Evolutionary conservation across 2,888 invertebrate species (phyloP).

Genomic region (Drosophila borealis): DNA sequence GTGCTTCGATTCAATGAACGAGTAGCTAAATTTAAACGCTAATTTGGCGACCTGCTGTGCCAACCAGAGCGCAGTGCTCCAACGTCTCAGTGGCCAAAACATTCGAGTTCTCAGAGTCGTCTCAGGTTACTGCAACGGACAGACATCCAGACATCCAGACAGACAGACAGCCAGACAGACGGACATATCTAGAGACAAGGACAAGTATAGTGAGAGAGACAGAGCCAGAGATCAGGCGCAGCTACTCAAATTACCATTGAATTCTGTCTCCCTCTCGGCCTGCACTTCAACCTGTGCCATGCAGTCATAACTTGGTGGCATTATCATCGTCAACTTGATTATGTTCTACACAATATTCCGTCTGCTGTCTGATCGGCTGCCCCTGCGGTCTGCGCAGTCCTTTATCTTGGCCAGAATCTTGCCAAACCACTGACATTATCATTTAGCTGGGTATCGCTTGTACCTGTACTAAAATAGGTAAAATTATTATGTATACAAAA

Average conservation of each 20-base stretch:
- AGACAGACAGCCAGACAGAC: not conserved
- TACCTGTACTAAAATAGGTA: slow-evolving; percentile 25
- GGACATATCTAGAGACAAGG: not conserved
- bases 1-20: slow-evolving; percentile 49
- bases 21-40: slow-evolving; percentile 75
- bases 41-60: slow-evolving; percentile 67
- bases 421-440: slow-evolving; percentile 51
- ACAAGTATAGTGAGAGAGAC: not conserved
- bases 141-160: not conserved
- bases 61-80: slow-evolving; percentile 29
- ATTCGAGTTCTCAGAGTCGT: slow-evolving; percentile 28
- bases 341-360: slow-evolving; percentile 26
- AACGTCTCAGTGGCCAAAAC: slow-evolving; percentile 17
- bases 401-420: slow-evolving; percentile 39
- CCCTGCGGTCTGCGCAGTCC: not conserved
- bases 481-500: slow-evolving; percentile 26
- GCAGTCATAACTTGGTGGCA: slow-evolving; percentile 38
- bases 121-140: slow-evolving; percentile 24
- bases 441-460: slow-evolving; percentile 27
- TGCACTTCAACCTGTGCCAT: slow-evolving; percentile 26
- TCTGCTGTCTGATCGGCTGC: slow-evolving; percentile 5
- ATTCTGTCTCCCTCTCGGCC: slow-evolving; percentile 4
- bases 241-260: slow-evolving; percentile 40
- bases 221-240: not conserved
- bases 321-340: slow-evolving; percentile 43